Conservation (phyloP, 2,113 vertebrate genomes). For the Tragulus kanchil region DNA sequence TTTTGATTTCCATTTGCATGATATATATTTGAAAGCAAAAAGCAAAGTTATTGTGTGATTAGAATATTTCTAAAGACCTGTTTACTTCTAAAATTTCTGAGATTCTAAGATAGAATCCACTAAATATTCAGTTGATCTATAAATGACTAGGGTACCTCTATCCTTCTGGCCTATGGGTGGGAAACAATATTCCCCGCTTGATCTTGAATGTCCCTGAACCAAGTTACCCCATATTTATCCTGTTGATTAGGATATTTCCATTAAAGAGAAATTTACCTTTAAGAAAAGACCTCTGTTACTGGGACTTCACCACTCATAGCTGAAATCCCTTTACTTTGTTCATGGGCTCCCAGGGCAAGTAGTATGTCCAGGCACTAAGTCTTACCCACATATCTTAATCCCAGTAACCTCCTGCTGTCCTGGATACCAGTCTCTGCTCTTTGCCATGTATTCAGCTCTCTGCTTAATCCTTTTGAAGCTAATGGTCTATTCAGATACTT, state of each 20-base stretch:
- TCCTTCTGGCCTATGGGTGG: not conserved
- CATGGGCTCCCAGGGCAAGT: no score
- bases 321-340: not conserved
- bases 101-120: not conserved
- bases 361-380: not conserved
- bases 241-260: not conserved
- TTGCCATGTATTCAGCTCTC: not conserved
- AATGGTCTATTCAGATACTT: not conserved
- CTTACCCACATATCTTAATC: not conserved
- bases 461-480: not conserved
- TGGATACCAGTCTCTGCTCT: not conserved
- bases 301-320: not conserved
- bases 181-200: no score
- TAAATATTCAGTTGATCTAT: not conserved
- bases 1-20: not conserved
- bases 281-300: not conserved
- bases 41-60: not conserved
- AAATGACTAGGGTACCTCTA: not conserved
- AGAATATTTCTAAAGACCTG: not conserved
- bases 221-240: not conserved
- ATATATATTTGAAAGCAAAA: no score
- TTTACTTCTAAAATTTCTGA: not conserved
- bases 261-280: conserved; percentile 1
- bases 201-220: no score
- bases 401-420: not conserved